Conservation (phyloP, 2,888 invertebrate genomes). For the Aricia artaxerxes region DNA sequence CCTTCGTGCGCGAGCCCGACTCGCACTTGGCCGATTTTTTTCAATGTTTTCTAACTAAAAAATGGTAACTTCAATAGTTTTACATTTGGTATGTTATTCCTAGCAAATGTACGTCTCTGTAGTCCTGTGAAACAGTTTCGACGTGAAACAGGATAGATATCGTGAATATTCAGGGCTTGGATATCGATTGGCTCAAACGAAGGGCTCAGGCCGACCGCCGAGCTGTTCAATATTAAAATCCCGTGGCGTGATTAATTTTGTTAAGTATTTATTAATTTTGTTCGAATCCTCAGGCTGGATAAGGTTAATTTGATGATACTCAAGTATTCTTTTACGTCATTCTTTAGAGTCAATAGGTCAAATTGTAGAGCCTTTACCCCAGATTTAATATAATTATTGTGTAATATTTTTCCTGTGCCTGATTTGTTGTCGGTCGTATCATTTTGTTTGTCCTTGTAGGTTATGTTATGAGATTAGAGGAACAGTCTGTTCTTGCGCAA, state of each 20-base stretch:
- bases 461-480: too few relatives aligned
- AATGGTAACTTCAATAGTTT: background rate
- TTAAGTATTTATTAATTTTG: slow-evolving; percentile 11
- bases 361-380: too few relatives aligned
- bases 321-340: background rate
- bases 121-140: background rate
- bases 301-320: background rate
- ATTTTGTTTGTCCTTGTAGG: too few relatives aligned
- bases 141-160: background rate
- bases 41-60: background rate
- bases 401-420: too few relatives aligned
- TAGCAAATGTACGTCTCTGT: background rate
- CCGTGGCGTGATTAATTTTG: background rate
- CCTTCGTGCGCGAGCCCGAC: too few relatives aligned
- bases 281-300: background rate
- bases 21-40: too few relatives aligned
- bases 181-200: background rate
- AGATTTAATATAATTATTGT: too few relatives aligned
- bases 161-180: background rate
- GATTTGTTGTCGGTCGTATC: too few relatives aligned
- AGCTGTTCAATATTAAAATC: slow-evolving; percentile 4
- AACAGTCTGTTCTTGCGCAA: too few relatives aligned
- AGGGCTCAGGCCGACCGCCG: background rate
- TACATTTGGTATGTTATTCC: background rate
- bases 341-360: background rate